These are phyloP conservation scores for Apoda limacodes DNA, from an alignment of 2,888 invertebrate species.

Conservation along the genomic window DNA sequence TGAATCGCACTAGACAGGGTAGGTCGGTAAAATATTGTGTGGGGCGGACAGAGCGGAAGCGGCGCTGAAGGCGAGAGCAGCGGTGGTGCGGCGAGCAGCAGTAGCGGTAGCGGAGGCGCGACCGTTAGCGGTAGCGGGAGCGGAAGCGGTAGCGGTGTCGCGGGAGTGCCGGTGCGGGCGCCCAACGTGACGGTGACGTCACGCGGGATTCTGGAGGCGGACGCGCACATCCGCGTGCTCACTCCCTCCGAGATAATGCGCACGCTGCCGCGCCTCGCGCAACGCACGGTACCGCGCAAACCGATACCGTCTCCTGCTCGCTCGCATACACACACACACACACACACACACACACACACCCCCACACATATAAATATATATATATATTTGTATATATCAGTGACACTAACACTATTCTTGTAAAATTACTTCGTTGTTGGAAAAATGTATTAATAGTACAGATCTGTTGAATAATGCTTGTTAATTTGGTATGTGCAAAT, in stretches of 20 bases:
- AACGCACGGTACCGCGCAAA: slow-evolving; percentile 22
- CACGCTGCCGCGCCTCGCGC: slow-evolving; percentile 87
- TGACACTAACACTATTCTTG: no score
- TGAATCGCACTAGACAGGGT: no score
- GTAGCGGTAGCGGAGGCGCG: slow-evolving; percentile 4
- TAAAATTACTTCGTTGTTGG: no score
- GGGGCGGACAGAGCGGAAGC: slow-evolving; percentile 18
- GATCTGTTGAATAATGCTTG: no score
- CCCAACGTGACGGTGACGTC: slow-evolving; percentile 78
- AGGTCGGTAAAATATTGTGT: no score
- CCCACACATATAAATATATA: slow-evolving; percentile 15
- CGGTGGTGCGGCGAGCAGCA: slow-evolving; percentile 14
- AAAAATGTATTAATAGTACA: no score
- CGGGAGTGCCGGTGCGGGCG: slow-evolving; percentile 64
- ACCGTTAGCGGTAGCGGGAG: slow-evolving; percentile 22
- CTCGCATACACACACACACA: slow-evolving; percentile 18
- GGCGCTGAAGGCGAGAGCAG: slow-evolving; percentile 14
- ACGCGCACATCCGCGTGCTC: slow-evolving; percentile 89
- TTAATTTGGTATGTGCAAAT: no score
- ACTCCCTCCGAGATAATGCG: slow-evolving; percentile 92
- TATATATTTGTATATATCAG: no score
- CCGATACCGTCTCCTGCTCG: slow-evolving; percentile 22
- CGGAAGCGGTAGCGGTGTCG: slow-evolving; percentile 16
- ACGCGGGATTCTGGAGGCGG: slow-evolving; percentile 70
- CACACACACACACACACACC: slow-evolving; percentile 9